phyloP scores from a whole-genome alignment of 2,113 vertebrate genomes.

The Spea multiplicata region DNA sequence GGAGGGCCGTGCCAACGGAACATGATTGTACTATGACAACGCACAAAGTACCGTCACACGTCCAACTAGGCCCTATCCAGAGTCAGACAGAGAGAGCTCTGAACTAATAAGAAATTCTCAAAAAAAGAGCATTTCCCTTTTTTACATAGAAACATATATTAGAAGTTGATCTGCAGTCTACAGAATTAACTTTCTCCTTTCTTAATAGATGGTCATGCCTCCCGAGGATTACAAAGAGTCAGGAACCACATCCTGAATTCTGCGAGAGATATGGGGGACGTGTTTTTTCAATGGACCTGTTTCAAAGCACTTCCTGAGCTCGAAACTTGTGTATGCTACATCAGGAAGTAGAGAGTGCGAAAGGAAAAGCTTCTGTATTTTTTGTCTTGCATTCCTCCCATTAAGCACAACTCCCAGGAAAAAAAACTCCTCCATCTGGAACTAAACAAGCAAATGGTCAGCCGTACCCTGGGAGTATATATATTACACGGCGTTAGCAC shows the following conservation, averaged over 20 bases:
- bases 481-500: conserved; percentile 13
- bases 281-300: too few relatives aligned
- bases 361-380: too few relatives aligned
- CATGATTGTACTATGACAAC: conserved; percentile 33
- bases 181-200: too few relatives aligned
- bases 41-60: conserved; percentile 12
- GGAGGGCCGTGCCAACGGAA: conserved; percentile 49
- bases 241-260: too few relatives aligned
- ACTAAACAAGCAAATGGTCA: conserved; percentile 15
- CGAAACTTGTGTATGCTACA: too few relatives aligned
- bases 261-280: too few relatives aligned
- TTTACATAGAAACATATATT: not conserved
- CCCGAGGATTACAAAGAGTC: too few relatives aligned
- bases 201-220: too few relatives aligned
- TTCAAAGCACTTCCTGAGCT: too few relatives aligned
- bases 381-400: too few relatives aligned
- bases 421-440: conserved; percentile 21
- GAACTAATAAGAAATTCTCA: conserved; percentile 13
- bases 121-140: not conserved
- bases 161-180: too few relatives aligned
- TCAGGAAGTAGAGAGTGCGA: too few relatives aligned
- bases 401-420: conserved; percentile 4
- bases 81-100: not conserved
- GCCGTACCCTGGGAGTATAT: conserved; percentile 31
- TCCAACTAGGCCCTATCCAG: conserved; percentile 9